These are phyloP conservation scores for Acyrthosiphon pisum DNA, from an alignment of 1,140 invertebrate species.

Conservation along the genomic window DNA sequence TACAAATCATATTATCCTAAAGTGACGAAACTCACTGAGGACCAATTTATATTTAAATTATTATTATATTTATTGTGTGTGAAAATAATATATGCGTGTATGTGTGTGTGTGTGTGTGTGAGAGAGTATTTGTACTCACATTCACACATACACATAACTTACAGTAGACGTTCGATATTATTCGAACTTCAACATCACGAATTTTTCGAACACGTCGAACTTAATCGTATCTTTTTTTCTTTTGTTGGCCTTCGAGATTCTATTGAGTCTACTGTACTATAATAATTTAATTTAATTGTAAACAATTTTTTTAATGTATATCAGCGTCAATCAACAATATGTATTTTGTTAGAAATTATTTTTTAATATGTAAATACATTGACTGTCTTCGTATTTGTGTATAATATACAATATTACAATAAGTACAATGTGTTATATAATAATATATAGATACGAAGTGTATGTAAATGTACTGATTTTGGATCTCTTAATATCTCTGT, in stretches of 20 bases:
- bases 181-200: not conserved
- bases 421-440: not conserved
- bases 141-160: not conserved
- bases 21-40: slow-evolving; percentile 45
- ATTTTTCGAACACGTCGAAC: not conserved
- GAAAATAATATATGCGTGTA: not conserved
- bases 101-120: not conserved
- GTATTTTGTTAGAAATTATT: slow-evolving; percentile 13
- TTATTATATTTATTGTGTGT: slow-evolving; percentile 30
- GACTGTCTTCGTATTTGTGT: slow-evolving; percentile 50
- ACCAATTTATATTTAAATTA: slow-evolving; percentile 52
- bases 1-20: slow-evolving; percentile 55
- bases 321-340: slow-evolving; percentile 44
- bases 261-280: not conserved
- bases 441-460: not conserved
- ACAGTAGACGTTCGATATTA: not conserved
- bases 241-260: not conserved
- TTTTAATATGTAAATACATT: slow-evolving; percentile 43
- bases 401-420: slow-evolving; percentile 16
- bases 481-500: slow-evolving; percentile 48
- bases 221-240: not conserved
- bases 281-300: slow-evolving; percentile 23
- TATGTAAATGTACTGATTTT: slow-evolving; percentile 53
- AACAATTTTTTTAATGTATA: slow-evolving; percentile 17
- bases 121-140: not conserved